phyloP scores from a whole-genome alignment of 2,888 invertebrate genomes.

The Hemistola chrysoprasaria region DNA sequence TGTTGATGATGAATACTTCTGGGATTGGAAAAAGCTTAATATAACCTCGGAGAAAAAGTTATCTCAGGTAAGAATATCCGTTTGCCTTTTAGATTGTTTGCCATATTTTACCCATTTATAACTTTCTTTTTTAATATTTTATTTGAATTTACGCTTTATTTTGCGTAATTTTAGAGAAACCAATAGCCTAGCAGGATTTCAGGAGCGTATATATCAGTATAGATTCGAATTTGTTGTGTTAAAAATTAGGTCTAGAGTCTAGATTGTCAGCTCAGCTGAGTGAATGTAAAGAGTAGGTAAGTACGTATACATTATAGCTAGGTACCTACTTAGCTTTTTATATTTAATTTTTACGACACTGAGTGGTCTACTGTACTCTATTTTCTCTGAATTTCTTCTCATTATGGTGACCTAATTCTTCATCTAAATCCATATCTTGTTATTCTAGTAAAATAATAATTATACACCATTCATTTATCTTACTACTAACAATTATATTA shows the following conservation, averaged over 20 bases:
- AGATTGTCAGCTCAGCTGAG: constrained; percentile 51
- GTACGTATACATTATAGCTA: constrained; percentile 31
- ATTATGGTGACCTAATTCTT: no score
- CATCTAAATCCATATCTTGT: no score
- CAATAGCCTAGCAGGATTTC: constrained; percentile 22
- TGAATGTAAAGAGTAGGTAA: constrained; percentile 36
- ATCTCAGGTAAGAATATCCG: constrained; percentile 59
- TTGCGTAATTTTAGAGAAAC: constrained; percentile 33
- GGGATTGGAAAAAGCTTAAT: constrained; percentile 39
- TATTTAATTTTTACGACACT: no score
- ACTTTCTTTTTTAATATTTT: constrained; percentile 53
- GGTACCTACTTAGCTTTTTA: no score
- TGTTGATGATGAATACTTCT: constrained; percentile 49
- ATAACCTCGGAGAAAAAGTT: constrained; percentile 50
- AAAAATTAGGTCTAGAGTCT: constrained; percentile 45
- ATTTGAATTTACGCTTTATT: constrained; percentile 35
- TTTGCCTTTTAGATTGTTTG: constrained; percentile 60
- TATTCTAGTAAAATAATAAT: no score
- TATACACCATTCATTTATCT: no score
- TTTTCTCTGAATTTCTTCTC: no score
- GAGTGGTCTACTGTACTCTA: no score
- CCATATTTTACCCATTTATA: constrained; percentile 75
- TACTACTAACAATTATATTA: no score
- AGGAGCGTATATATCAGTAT: constrained; percentile 11
- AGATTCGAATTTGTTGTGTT: constrained; percentile 37